These are phyloP conservation scores for Alcis repandata DNA, from an alignment of 2,888 invertebrate species.

Conservation along the genomic window DNA sequence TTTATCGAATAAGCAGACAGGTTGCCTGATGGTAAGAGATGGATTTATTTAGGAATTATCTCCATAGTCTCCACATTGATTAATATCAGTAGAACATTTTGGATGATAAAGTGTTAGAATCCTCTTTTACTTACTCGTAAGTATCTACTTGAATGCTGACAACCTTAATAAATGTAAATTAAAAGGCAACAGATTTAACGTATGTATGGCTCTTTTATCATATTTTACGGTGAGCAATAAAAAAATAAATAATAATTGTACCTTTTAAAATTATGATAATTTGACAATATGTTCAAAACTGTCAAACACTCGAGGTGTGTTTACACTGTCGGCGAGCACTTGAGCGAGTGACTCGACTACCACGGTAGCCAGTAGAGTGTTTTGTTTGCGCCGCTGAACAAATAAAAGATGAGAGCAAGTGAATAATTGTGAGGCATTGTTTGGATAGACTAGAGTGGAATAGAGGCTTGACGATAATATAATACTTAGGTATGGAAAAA, in stretches of 20 bases:
- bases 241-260: not conserved
- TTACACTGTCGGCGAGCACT: constrained; percentile 66
- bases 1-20: too few species aligned
- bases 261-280: constrained; percentile 22
- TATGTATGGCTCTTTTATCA: too few species aligned
- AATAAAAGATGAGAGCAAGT: constrained; percentile 65
- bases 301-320: constrained; percentile 64
- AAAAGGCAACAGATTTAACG: too few species aligned
- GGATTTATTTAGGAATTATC: too few species aligned
- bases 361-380: constrained; percentile 73
- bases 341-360: constrained; percentile 65
- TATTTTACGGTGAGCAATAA: not conserved
- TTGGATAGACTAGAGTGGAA: constrained; percentile 52
- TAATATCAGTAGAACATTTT: too few species aligned
- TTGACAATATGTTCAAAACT: constrained; percentile 43
- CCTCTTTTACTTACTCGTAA: too few species aligned
- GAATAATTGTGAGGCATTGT: constrained; percentile 67
- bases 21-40: too few species aligned
- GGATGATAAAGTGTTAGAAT: too few species aligned
- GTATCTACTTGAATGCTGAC: not conserved
- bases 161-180: not conserved
- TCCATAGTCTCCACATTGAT: too few species aligned
- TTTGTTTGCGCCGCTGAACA: constrained; percentile 75
- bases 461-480: not conserved
- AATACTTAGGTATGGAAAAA: too few species aligned